phyloP scores from a whole-genome alignment of 2,888 invertebrate species.

The Erebia epiphron region DNA sequence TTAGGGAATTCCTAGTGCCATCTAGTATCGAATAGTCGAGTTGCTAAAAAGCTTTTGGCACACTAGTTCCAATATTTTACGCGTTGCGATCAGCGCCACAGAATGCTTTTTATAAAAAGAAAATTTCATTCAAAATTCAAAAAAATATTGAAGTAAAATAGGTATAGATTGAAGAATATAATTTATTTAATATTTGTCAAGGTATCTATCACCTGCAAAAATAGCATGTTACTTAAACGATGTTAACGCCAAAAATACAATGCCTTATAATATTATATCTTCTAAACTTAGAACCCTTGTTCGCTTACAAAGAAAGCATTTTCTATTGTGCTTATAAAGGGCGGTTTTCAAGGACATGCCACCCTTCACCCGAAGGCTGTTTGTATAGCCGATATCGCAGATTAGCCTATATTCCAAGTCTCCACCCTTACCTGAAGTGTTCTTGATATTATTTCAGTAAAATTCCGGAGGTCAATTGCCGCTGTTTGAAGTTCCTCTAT shows the following conservation, averaged over 20 bases:
- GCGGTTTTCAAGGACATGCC: constrained; percentile 63
- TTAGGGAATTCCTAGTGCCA: constrained; percentile 39
- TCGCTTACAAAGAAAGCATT: constrained; percentile 44
- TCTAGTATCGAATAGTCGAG: constrained; percentile 52
- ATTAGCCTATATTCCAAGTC: constrained; percentile 52
- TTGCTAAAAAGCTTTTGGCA: not conserved
- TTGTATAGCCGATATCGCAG: constrained; percentile 64
- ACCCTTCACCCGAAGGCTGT: constrained; percentile 55
- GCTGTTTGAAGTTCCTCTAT: constrained; percentile 35
- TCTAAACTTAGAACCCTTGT: constrained; percentile 49
- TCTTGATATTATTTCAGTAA: constrained; percentile 16
- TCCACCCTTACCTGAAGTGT: constrained; percentile 39
- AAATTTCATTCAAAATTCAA: too few relatives aligned
- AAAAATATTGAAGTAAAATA: not conserved
- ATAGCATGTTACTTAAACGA: not conserved
- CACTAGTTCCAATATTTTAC: constrained; percentile 2
- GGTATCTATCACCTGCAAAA: not conserved
- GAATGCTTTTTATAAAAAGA: not conserved
- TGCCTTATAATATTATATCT: constrained; percentile 1
- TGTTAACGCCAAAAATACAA: constrained; percentile 16
- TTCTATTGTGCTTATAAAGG: constrained; percentile 69
- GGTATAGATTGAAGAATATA: not conserved
- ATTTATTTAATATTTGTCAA: not conserved
- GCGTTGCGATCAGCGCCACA: not conserved
- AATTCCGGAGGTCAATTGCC: constrained; percentile 18